Evolutionary conservation across 1,140 invertebrate species (phyloP).

Genomic region (Drosophila watanabei): DNA sequence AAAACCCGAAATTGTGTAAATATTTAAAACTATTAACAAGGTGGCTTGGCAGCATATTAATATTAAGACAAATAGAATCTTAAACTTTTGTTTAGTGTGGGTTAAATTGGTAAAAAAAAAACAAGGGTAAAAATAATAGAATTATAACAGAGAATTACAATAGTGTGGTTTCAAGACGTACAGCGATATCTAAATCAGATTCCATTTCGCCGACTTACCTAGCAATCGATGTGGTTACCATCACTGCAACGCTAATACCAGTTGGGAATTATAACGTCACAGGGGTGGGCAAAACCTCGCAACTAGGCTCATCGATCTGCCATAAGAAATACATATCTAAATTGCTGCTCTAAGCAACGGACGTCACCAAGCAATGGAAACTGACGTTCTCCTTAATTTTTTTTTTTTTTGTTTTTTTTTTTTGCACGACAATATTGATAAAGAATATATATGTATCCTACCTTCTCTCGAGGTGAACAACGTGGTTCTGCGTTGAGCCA

Average conservation of each 20-base stretch:
- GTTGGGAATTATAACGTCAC: slow-evolving; percentile 19
- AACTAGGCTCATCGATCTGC: slow-evolving; percentile 23
- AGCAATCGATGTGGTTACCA: slow-evolving; percentile 23
- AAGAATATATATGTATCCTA: slow-evolving; percentile 21
- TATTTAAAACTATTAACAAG: background rate
- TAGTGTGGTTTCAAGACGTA: slow-evolving; percentile 4
- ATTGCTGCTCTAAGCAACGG: slow-evolving; percentile 9
- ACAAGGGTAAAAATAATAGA: background rate
- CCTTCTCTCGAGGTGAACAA: slow-evolving; percentile 98
- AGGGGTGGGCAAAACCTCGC: slow-evolving; percentile 22
- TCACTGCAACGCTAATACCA: slow-evolving; percentile 23
- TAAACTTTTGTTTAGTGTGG: background rate
- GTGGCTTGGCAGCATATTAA: slow-evolving; percentile 1
- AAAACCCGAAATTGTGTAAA: background rate
- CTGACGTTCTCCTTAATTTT: slow-evolving; percentile 4
- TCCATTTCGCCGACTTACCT: slow-evolving; percentile 22
- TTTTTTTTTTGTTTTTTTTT: background rate
- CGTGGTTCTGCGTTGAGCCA: slow-evolving; percentile 96
- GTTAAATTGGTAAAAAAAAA: background rate
- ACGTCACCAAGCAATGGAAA: slow-evolving; percentile 12
- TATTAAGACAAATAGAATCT: background rate
- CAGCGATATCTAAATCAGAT: slow-evolving; percentile 16
- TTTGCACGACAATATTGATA: background rate
- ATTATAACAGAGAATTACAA: slow-evolving; percentile 1
- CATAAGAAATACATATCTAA: slow-evolving; percentile 22